Base-by-base conservation (phyloP, 2,888 invertebrate genomes). In the Crematogaster levior region DNA sequence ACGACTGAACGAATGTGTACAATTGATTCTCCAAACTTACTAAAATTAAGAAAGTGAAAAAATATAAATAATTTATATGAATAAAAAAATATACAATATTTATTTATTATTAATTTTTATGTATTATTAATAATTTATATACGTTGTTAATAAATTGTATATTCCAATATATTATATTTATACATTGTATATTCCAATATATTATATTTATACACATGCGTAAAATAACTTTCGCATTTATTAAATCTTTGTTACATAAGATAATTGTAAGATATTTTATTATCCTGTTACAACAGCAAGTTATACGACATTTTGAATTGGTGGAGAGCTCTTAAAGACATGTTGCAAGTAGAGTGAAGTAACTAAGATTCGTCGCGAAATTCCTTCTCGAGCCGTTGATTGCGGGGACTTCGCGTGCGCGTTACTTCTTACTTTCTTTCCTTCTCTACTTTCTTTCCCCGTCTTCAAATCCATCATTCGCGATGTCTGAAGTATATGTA, bases 371-470 rank as follows among this genome's bases (percentile, higher is more conserved):
- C 27, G 40, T 37, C 40, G 56, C 18, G 27, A 60, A 58, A 46
- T 73, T 73, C 5, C 30, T 60, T 34, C 63, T 43, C 43, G 18
- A 66, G 27, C 18, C 27, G 18, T 83, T 85, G 87, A 87, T 87
- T 85, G 43, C 74, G 65, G 74, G 37, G 53, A 37, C 12, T 60
- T 73, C 70, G 34, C 40, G 40, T 61, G 60, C 61, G 24, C 24
- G 1, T 43, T 46, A 18, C 43, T 27, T 65, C 18, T 43, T 43
- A 65, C 27, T 43, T 65, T 65, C 63, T 43, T 65, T 43, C 18
- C 63, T 65, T 65, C 18, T 24, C 9, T 24, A n/a, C 53, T 10
- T 43, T 53, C 63, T 61, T 53, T 9, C 3, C 27, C 24, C 18
- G n/a, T 60, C 12, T 72, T 37, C 21, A 51, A 30, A 51, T 63